Percentiles rank a stretch among this genome's conserved stretches.
These are phyloP conservation scores for Xyliphius kryptos DNA, from an alignment of 2,113 vertebrate species.

Conservation along the genomic window DNA sequence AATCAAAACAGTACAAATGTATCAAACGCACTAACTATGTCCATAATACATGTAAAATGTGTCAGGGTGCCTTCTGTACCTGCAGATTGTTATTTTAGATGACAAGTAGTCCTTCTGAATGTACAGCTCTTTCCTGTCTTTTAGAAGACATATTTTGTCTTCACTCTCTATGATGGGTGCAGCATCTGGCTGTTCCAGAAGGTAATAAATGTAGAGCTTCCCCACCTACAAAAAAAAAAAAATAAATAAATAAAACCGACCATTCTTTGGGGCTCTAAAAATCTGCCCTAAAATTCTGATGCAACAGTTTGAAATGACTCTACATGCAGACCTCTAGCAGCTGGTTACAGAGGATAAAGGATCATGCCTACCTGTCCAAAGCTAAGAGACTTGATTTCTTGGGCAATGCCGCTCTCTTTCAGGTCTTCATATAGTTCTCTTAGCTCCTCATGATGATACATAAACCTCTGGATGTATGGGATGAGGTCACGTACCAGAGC, in stretches of 20 bases:
- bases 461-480: constrained; percentile 67
- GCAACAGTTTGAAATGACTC: constrained; percentile 30
- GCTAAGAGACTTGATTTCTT: constrained; percentile 50
- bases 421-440: constrained; percentile 53
- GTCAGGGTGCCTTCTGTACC: constrained; percentile 44
- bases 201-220: constrained; percentile 64
- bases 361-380: constrained; percentile 58
- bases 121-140: constrained; percentile 62
- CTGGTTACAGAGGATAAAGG: neutral
- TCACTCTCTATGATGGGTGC: constrained; percentile 48
- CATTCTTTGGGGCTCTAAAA: constrained; percentile 1
- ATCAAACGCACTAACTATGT: neutral
- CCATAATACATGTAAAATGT: neutral
- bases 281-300: constrained; percentile 27
- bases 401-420: constrained; percentile 46
- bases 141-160: constrained; percentile 64
- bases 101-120: constrained; percentile 67
- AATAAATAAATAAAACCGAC: neutral
- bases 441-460: constrained; percentile 58
- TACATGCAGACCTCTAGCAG: neutral
- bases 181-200: constrained; percentile 49
- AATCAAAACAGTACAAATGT: constrained; percentile 26
- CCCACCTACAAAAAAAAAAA: constrained; percentile 56
- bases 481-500: constrained; percentile 53
- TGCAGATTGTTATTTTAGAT: constrained; percentile 62